A percentile compares a stretch with the other conserved stretches of the same genome.
Conservation (phyloP, 2,797 vertebrate genomes). For the Leptatherina wallacei region DNA sequence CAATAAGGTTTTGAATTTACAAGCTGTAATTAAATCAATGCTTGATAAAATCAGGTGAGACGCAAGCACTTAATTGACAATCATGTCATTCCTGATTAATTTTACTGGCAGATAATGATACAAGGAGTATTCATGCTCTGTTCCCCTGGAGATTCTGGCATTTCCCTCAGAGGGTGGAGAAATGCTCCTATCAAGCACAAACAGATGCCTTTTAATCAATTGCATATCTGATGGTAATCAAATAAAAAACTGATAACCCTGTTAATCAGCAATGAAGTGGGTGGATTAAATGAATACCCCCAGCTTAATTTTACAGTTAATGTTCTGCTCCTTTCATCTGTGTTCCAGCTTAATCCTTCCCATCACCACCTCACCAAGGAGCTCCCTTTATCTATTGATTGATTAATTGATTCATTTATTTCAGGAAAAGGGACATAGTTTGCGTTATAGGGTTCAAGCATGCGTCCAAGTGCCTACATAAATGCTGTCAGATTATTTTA, state of each 20-base stretch:
- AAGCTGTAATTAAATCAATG: constrained; percentile 38
- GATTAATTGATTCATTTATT: background rate
- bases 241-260: constrained; percentile 39
- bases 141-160: constrained; percentile 13
- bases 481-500: constrained; percentile 14
- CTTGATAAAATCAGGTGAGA: constrained; percentile 45
- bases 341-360: constrained; percentile 19
- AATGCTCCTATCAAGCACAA: constrained; percentile 25
- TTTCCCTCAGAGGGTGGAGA: background rate
- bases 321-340: constrained; percentile 34
- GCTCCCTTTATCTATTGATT: constrained; percentile 2
- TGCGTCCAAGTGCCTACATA: constrained; percentile 6
- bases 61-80: constrained; percentile 41
- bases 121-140: constrained; percentile 13
- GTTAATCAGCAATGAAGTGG: constrained; percentile 54
- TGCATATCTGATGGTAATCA: constrained; percentile 50
- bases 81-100: constrained; percentile 41
- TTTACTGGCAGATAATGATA: constrained; percentile 39
- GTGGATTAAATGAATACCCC: constrained; percentile 58
- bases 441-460: constrained; percentile 19
- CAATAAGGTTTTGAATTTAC: constrained; percentile 26
- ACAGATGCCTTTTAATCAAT: constrained; percentile 41
- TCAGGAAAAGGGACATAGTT: constrained; percentile 29
- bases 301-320: constrained; percentile 44
- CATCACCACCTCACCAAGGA: constrained; percentile 23